phyloP scores from a whole-genome alignment of 2,888 invertebrate genomes.

The Tetragonisca angustula region DNA sequence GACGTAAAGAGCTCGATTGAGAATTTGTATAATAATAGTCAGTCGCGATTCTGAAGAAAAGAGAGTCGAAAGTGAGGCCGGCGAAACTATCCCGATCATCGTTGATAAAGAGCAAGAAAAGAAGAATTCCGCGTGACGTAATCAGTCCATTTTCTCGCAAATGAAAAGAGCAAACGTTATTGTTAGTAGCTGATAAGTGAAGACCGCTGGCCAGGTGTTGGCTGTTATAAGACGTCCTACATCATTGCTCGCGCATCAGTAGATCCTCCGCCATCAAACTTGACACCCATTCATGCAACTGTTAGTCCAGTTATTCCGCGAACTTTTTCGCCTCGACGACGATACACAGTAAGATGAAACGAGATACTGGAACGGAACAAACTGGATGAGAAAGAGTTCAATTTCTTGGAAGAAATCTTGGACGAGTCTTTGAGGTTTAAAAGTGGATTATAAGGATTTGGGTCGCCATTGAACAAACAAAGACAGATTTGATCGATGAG shows the following conservation, averaged over 20 bases:
- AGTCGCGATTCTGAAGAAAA: background rate
- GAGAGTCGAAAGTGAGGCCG: background rate
- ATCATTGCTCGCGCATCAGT: conserved; percentile 54
- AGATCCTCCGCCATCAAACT: conserved; percentile 57
- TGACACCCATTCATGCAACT: conserved; percentile 14
- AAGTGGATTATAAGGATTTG: background rate
- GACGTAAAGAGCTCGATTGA: background rate
- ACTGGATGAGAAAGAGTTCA: background rate
- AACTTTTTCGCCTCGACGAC: no score
- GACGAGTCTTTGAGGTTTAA: background rate
- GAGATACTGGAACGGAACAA: no score
- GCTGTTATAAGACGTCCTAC: conserved; percentile 67
- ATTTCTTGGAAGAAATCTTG: background rate
- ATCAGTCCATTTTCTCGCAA: conserved; percentile 71
- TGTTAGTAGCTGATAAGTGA: conserved; percentile 79
- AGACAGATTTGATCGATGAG: conserved; percentile 4
- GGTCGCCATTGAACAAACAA: background rate
- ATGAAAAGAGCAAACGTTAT: conserved; percentile 76
- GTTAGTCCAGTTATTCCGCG: background rate
- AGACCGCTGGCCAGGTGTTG: conserved; percentile 69
- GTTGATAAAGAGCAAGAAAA: background rate
- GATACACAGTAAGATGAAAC: no score
- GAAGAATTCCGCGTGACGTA: conserved; percentile 53
- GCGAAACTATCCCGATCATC: no score
- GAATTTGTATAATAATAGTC: background rate